Conservation (phyloP, 2,888 invertebrate species). For the Pheosia gnoma region DNA sequence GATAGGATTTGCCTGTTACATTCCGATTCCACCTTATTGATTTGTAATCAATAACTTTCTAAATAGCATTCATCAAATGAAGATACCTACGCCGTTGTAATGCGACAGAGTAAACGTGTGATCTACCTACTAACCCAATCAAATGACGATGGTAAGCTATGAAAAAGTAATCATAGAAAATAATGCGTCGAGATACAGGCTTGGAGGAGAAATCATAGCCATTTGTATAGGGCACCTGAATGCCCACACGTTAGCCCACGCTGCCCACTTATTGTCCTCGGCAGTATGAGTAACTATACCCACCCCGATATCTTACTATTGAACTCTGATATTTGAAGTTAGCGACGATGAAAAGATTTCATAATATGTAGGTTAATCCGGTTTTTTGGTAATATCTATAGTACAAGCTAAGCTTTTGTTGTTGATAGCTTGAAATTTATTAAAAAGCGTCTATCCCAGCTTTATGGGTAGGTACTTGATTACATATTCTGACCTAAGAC, state of each 20-base stretch:
- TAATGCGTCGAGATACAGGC: slow-evolving; percentile 50
- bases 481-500: slow-evolving; percentile 41
- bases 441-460: slow-evolving; percentile 23
- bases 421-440: slow-evolving; percentile 23
- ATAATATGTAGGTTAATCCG: slow-evolving; percentile 11
- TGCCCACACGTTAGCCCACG: slow-evolving; percentile 57
- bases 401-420: slow-evolving; percentile 8
- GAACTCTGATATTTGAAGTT: slow-evolving; percentile 35
- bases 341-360: slow-evolving; percentile 26
- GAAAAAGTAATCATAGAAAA: slow-evolving; percentile 57
- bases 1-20: slow-evolving; percentile 18
- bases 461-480: slow-evolving; percentile 27
- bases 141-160: slow-evolving; percentile 44
- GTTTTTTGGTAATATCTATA: slow-evolving; percentile 10
- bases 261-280: slow-evolving; percentile 51
- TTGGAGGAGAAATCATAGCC: slow-evolving; percentile 57
- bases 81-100: too few species aligned
- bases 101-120: neutral
- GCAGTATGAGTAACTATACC: slow-evolving; percentile 38
- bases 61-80: slow-evolving; percentile 1
- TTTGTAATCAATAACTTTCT: slow-evolving; percentile 20
- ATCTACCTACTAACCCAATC: neutral
- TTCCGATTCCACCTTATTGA: slow-evolving; percentile 17
- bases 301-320: slow-evolving; percentile 42
- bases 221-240: slow-evolving; percentile 61